These are phyloP conservation scores for Theocolax elegans DNA, from an alignment of 1,140 invertebrate genomes.

Conservation along the genomic window DNA sequence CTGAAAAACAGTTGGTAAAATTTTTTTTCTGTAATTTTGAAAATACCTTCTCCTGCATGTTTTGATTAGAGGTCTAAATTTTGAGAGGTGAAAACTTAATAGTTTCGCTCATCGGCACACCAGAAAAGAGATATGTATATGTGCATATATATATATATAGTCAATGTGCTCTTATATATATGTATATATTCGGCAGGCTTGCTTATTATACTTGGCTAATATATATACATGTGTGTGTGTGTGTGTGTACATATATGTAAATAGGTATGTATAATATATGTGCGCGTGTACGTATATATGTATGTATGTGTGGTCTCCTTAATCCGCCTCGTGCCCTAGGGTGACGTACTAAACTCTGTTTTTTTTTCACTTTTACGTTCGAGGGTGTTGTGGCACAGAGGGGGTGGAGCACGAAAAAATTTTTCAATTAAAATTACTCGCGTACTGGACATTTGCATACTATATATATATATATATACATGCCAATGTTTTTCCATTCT, in stretches of 20 bases:
- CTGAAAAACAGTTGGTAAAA: too few species aligned
- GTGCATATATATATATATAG: background rate
- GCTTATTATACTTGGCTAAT: background rate
- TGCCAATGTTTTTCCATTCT: too few species aligned
- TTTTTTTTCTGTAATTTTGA: slow-evolving; percentile 55
- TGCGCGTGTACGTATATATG: background rate
- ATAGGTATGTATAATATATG: too few species aligned
- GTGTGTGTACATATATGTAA: too few species aligned
- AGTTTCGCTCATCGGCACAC: slow-evolving; percentile 57
- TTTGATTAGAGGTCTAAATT: too few species aligned
- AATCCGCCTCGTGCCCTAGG: background rate
- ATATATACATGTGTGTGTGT: background rate
- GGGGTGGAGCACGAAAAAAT: background rate
- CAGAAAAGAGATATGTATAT: too few species aligned
- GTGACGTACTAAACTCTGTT: background rate
- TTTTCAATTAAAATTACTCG: slow-evolving; percentile 34
- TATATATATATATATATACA: too few species aligned
- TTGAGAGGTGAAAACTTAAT: slow-evolving; percentile 66
- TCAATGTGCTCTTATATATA: background rate
- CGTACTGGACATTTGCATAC: too few species aligned
- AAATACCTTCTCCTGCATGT: slow-evolving; percentile 62
- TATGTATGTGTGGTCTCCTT: background rate
- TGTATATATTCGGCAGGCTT: too few species aligned
- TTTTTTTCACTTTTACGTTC: background rate
- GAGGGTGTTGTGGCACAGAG: background rate